phyloP scores from a whole-genome alignment of 2,888 invertebrate species.

The Cataglyphis cursor region DNA sequence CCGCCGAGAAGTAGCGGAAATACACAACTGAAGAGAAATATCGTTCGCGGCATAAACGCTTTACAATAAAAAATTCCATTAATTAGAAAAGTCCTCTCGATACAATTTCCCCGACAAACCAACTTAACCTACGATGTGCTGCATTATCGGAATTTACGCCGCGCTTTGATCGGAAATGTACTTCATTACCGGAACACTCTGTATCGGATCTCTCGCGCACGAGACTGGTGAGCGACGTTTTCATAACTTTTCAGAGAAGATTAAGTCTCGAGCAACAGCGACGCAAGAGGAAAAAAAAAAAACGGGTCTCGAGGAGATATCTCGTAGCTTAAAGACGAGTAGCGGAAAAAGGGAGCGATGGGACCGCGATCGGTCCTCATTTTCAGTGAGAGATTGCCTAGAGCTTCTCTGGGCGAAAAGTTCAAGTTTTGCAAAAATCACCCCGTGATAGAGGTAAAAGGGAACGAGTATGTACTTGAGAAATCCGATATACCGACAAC shows the following conservation, averaged over 20 bases:
- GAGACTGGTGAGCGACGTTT: conserved; percentile 11
- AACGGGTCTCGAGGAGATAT: conserved; percentile 6
- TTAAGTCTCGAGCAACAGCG: conserved; percentile 37
- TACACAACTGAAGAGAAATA: neutral
- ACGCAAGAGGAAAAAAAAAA: conserved; percentile 26
- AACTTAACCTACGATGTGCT: neutral
- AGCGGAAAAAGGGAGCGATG: neutral
- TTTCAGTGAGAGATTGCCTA: conserved; percentile 26
- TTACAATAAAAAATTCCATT: conserved; percentile 39
- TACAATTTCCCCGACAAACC: neutral
- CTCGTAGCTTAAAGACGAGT: conserved; percentile 32
- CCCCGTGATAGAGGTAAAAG: conserved; percentile 28
- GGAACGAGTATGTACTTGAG: conserved; percentile 42
- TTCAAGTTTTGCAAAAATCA: conserved; percentile 45
- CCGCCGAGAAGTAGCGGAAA: neutral
- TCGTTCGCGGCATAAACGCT: neutral
- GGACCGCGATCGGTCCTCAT: conserved; percentile 43
- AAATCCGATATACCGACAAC: conserved; percentile 43
- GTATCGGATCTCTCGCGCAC: conserved; percentile 7
- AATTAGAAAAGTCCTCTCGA: conserved; percentile 26
- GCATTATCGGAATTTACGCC: conserved; percentile 13
- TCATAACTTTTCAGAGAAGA: conserved; percentile 38
- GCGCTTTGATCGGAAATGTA: conserved; percentile 31
- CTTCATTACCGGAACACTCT: conserved; percentile 39
- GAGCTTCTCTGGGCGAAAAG: conserved; percentile 29